Percentiles rank a stretch among this genome's conserved stretches.
Evolutionary conservation across 2,888 invertebrate species (phyloP).

Genomic region (Conus canariensis): DNA sequence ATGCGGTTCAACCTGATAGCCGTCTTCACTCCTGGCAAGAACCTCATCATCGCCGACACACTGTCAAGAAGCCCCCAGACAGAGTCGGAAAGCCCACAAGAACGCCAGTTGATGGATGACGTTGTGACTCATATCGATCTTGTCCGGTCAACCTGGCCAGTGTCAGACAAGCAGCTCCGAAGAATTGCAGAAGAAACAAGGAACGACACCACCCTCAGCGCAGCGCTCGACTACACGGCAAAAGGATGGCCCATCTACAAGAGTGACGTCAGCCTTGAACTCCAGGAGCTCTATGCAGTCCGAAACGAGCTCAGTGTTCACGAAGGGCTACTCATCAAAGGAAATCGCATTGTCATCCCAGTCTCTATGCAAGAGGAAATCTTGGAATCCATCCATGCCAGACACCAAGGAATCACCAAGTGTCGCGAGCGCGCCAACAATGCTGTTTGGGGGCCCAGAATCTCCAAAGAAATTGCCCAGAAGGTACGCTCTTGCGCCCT

Average conservation of each 20-base stretch:
- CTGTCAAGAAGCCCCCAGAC: constrained; percentile 51
- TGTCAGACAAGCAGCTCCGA: not conserved
- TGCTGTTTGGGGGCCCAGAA: constrained; percentile 24
- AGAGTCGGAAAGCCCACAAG: not conserved
- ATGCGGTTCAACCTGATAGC: constrained; percentile 47
- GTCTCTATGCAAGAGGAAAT: constrained; percentile 11
- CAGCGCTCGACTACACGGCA: not conserved
- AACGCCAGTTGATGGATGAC: not conserved
- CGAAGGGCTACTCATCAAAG: constrained; percentile 7
- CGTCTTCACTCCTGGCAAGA: constrained; percentile 51
- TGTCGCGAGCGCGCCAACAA: constrained; percentile 22
- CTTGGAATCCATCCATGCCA: not conserved
- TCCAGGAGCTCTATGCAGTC: not conserved
- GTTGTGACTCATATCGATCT: not conserved
- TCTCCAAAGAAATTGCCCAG: constrained; percentile 16
- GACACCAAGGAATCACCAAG: constrained; percentile 30
- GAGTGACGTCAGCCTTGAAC: not conserved
- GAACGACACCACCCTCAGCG: not conserved
- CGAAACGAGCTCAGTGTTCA: not conserved
- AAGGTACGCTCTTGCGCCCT: not conserved
- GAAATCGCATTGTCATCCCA: constrained; percentile 24
- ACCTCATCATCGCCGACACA: constrained; percentile 52
- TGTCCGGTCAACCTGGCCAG: not conserved
- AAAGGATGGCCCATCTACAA: constrained; percentile 28
- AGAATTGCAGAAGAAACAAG: not conserved